Conservation (phyloP, 2,888 invertebrate species). For the Hypsopygia costalis region DNA sequence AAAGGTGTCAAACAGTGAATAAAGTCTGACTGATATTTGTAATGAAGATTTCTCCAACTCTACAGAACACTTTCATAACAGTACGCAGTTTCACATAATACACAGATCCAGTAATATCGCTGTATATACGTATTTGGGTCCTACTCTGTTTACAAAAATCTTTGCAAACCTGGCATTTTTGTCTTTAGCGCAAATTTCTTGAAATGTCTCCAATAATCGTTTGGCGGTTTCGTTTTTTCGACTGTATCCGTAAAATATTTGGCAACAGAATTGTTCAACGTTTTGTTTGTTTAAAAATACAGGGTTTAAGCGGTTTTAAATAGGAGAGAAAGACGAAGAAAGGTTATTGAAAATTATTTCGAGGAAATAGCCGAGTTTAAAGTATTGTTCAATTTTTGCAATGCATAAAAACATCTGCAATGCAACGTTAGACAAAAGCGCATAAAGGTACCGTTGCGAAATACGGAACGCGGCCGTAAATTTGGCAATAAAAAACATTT, state of each 20-base stretch:
- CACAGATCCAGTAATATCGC: no score
- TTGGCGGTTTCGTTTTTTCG: conserved; percentile 8
- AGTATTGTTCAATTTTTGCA: conserved; percentile 33
- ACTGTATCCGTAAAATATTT: conserved; percentile 28
- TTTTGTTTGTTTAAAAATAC: conserved; percentile 36
- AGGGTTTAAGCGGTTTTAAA: conserved; percentile 38
- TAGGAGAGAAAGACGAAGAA: conserved; percentile 34
- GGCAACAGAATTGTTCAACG: conserved; percentile 33
- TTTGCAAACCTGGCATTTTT: background rate
- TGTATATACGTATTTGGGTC: no score
- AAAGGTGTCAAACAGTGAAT: no score
- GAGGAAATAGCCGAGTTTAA: conserved; percentile 32
- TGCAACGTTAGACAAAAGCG: conserved; percentile 46
- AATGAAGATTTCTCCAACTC: no score
- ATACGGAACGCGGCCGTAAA: conserved; percentile 49
- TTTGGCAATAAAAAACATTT: conserved; percentile 50
- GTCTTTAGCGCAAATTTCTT: conserved; percentile 8
- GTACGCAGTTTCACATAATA: no score
- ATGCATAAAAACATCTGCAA: conserved; percentile 49
- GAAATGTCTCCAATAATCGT: conserved; percentile 14
- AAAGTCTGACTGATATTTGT: no score
- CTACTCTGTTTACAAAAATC: no score
- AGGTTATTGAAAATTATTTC: conserved; percentile 31
- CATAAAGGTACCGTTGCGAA: conserved; percentile 56
- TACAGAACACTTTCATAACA: no score